Evolutionary conservation across 2,888 invertebrate species (phyloP).

Genomic region (Platycnemis pennipes): DNA sequence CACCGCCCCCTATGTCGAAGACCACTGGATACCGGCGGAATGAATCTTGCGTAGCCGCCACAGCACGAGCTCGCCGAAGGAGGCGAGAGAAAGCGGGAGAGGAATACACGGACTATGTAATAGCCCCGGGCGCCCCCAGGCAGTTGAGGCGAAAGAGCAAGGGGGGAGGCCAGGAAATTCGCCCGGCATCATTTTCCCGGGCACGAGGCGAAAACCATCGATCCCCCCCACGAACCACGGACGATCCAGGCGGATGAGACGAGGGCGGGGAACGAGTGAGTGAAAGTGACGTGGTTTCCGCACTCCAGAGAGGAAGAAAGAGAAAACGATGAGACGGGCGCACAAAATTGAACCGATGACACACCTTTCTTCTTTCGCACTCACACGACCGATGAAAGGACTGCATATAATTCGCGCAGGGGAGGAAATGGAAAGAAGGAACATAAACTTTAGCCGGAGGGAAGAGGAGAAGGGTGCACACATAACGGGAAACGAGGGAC

Average conservation of each 20-base stretch:
- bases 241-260: not conserved
- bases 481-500: slow-evolving; percentile 51
- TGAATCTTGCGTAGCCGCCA: not conserved
- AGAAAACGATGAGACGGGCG: not conserved
- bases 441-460: not conserved
- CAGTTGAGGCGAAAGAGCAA: not conserved
- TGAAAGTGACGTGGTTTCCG: not conserved
- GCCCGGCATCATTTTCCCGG: slow-evolving; percentile 14
- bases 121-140: not conserved
- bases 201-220: slow-evolving; percentile 24
- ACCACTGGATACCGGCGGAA: not conserved
- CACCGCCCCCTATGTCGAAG: not conserved
- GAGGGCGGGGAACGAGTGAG: not conserved
- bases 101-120: not conserved
- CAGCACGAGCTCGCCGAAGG: not conserved
- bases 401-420: not conserved
- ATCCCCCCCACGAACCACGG: not conserved
- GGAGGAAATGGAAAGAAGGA: not conserved
- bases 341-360: not conserved
- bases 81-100: slow-evolving; percentile 13
- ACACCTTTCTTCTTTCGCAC: not conserved
- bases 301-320: not conserved
- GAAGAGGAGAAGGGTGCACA: not conserved
- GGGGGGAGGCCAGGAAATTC: not conserved
- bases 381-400: not conserved